A percentile compares a stretch with the other conserved stretches of the same genome.
Conservation (phyloP, 2,113 vertebrate genomes). For the Melanerpes formicivorus region DNA sequence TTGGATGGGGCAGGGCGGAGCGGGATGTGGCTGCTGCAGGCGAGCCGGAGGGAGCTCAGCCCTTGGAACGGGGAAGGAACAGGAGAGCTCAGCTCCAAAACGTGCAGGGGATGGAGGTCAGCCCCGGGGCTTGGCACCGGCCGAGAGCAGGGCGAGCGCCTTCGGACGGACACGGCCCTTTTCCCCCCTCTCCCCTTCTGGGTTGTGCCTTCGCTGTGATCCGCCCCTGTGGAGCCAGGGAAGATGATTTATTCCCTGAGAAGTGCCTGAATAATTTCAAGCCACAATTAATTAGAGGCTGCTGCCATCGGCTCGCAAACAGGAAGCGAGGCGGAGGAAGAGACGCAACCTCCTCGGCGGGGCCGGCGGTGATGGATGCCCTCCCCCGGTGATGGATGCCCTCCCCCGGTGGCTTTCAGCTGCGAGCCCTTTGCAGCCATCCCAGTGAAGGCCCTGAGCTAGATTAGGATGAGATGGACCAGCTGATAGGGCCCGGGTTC, state of each 20-base stretch:
- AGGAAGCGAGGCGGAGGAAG: conserved; percentile 16
- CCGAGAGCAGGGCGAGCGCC: background rate
- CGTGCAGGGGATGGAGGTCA: background rate
- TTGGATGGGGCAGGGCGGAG: conserved; percentile 1
- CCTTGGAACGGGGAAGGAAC: background rate
- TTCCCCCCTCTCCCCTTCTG: background rate
- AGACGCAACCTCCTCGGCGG: conserved; percentile 26
- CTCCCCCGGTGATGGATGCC: conserved; percentile 44
- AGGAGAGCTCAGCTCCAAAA: background rate
- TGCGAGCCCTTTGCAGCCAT: background rate
- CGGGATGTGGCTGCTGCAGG: background rate
- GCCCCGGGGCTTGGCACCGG: background rate
- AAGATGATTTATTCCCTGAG: conserved; percentile 59
- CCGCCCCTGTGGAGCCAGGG: background rate
- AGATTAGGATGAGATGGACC: conserved; percentile 43
- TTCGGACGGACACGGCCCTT: background rate
- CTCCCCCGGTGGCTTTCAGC: conserved; percentile 45
- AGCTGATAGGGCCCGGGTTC: conserved; percentile 43
- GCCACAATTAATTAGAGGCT: conserved; percentile 55
- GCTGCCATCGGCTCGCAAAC: conserved; percentile 35
- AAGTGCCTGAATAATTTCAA: conserved; percentile 51
- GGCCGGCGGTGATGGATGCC: conserved; percentile 35
- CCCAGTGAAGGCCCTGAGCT: background rate
- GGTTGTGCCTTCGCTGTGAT: background rate
- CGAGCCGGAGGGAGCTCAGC: background rate